Conservation (phyloP, 2,888 invertebrate species). For the Sphinx pinastri region DNA sequence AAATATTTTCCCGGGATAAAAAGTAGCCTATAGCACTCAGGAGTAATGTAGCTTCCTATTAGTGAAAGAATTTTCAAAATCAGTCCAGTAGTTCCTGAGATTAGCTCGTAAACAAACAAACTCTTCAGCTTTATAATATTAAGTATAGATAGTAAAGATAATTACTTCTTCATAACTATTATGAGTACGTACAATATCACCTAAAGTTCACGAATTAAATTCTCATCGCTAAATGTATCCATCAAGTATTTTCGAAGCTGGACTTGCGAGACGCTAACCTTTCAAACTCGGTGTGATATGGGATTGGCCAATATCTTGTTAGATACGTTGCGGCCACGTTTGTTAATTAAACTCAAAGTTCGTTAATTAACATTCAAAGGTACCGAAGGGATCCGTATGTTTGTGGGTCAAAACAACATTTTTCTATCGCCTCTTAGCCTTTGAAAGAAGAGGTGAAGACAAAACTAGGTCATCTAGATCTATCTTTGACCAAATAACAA, state of each 20-base stretch:
- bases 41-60: too few relatives aligned
- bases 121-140: too few relatives aligned
- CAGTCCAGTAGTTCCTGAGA: too few relatives aligned
- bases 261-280: not conserved
- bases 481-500: not conserved
- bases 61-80: too few relatives aligned
- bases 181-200: too few relatives aligned
- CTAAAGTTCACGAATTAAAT: too few relatives aligned
- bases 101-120: too few relatives aligned
- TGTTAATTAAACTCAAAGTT: not conserved
- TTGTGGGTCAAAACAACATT: not conserved
- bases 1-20: too few relatives aligned
- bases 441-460: not conserved
- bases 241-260: not conserved
- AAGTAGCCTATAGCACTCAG: too few relatives aligned
- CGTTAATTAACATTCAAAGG: not conserved
- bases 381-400: not conserved
- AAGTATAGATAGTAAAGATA: too few relatives aligned
- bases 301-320: slow-evolving; percentile 8
- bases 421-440: not conserved
- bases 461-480: not conserved
- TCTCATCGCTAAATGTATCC: too few relatives aligned
- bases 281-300: slow-evolving; percentile 11
- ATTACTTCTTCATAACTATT: too few relatives aligned
- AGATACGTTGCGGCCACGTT: slow-evolving; percentile 10